Evolutionary conservation across 1,140 invertebrate species (phyloP), one percentile per base, ranked within the genome.

Genomic region (Eueides isabella): DNA sequence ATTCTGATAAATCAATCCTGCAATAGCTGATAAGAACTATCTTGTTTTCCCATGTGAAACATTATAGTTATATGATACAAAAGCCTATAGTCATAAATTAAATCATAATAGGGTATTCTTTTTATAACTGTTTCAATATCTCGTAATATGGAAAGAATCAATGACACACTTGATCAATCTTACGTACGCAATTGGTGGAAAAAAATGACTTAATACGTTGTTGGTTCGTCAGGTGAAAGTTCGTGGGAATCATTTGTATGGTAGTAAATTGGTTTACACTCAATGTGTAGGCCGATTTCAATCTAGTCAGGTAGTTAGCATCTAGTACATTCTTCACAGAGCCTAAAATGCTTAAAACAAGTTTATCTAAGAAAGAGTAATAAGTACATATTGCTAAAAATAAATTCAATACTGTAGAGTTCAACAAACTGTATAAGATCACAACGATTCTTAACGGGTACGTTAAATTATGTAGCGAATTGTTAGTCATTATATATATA

Each of bases 141-240:
- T 67, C 67, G 67, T 75, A 75, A 71, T 48, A 61, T 74, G 66
- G 38, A 64, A 70, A 74, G 55, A 77, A 74, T 76, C 74, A 78
- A 80, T 79, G 80, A 80, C 80, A 79, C 72, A 80, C 70, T 76
- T 72, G 76, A 84, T 81, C 76, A 77, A 75, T 81, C 82, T 62
- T 80, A 80, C 80, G 75, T 81, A 78, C 63, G 44, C 33, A 77
- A 76, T 68, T 63, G 44, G 67, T 61, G 71, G 41, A 76, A 83
- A 78, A 81, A 80, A 71, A 71, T 75, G 75, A 85, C 75, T 75
- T 64, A 71, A 48, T 38, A 66, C 78, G 80, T 82, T 84, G 82
- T 85, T 77, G 75, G 74, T 70, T 77, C 73, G 70, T 88, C 76
- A 76, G 87, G 90, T 92, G 88, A 92, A 90, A 92, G 88, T 90